A percentile compares a stretch with the other conserved stretches of the same genome.
Evolutionary conservation across 2,888 invertebrate genomes (phyloP).

Genomic region (Lepidonotus clava): DNA sequence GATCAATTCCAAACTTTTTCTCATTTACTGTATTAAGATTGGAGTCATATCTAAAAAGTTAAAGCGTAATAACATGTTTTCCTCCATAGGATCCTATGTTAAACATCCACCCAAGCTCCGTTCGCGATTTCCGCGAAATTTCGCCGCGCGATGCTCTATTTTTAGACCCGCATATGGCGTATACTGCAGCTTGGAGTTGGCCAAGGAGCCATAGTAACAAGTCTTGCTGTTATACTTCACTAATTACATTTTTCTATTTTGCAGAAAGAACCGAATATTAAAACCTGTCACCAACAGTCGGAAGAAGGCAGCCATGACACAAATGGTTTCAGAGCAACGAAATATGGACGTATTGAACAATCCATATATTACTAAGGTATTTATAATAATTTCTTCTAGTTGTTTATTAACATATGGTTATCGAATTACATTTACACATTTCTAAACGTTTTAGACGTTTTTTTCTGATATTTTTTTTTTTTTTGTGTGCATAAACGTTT

Average conservation of each 20-base stretch:
- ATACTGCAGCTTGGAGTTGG: neutral
- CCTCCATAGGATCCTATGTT: neutral
- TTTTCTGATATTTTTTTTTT: neutral
- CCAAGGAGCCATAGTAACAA: neutral
- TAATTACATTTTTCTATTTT: neutral
- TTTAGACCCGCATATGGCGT: neutral
- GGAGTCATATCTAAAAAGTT: neutral
- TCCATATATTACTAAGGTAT: neutral
- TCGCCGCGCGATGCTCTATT: too few relatives aligned
- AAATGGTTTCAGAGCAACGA: neutral
- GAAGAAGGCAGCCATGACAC: neutral
- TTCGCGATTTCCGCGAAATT: too few relatives aligned
- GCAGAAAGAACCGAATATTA: neutral
- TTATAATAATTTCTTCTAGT: neutral
- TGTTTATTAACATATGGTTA: neutral
- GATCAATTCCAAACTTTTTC: too few relatives aligned
- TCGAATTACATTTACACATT: neutral
- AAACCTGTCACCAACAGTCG: neutral
- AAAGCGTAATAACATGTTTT: neutral
- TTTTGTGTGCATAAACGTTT: too few relatives aligned
- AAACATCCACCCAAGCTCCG: too few relatives aligned
- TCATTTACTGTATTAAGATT: too few relatives aligned
- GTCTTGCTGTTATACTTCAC: neutral
- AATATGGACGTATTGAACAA: conserved; percentile 10
- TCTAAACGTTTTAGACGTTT: neutral